Conservation (phyloP, 2,888 invertebrate species). For the Octodonta nipae region DNA sequence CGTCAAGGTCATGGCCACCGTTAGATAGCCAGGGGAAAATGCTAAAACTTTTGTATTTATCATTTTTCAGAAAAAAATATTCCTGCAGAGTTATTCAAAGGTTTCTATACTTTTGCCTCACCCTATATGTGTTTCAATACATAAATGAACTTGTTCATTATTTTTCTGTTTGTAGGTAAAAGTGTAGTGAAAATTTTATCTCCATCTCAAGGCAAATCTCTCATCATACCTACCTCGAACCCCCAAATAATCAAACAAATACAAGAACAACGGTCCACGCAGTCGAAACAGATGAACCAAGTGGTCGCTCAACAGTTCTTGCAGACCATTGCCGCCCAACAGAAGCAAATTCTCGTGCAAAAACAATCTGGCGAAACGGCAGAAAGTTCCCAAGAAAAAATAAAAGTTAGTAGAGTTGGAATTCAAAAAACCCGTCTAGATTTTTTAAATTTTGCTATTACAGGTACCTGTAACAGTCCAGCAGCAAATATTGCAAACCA, state of each 20-base stretch:
- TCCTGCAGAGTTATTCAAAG: no score
- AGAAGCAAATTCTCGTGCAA: slow-evolving; percentile 24
- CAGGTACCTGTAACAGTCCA: slow-evolving; percentile 19
- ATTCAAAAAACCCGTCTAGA: no score
- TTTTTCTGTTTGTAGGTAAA: slow-evolving; percentile 18
- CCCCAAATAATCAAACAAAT: slow-evolving; percentile 27
- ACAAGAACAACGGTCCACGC: slow-evolving; percentile 18
- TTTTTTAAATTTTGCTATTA: no score
- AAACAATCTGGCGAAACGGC: slow-evolving; percentile 13
- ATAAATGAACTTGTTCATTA: background rate
- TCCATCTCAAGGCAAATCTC: slow-evolving; percentile 33
- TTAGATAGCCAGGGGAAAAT: no score
- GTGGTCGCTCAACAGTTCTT: slow-evolving; percentile 29
- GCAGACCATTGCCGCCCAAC: slow-evolving; percentile 27
- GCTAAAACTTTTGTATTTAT: no score
- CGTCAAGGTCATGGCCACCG: no score
- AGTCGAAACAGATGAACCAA: slow-evolving; percentile 20
- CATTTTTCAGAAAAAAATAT: no score
- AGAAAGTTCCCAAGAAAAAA: slow-evolving; percentile 8
- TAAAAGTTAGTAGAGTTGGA: slow-evolving; percentile 7
- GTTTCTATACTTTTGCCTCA: no score
- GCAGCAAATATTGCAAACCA: slow-evolving; percentile 30
- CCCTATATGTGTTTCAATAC: background rate
- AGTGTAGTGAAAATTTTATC: slow-evolving; percentile 34
- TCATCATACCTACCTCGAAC: slow-evolving; percentile 37